Percentiles rank a stretch among this genome's conserved stretches.
These are phyloP conservation scores for Amyelois transitella DNA, from an alignment of 1,140 invertebrate species.

Conservation along the genomic window DNA sequence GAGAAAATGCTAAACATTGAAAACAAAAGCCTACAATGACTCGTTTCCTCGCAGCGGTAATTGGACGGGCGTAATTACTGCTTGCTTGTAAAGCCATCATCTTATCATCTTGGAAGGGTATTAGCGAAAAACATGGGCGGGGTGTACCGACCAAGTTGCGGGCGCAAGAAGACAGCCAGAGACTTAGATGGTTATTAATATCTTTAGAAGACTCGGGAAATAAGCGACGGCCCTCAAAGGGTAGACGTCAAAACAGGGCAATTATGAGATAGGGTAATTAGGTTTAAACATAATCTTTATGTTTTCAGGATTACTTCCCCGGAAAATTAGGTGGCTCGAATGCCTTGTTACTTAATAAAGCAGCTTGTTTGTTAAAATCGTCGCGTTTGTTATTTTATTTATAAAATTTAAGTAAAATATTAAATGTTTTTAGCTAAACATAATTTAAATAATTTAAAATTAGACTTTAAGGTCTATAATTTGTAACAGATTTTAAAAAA, in stretches of 20 bases:
- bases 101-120: conserved; percentile 67
- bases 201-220: conserved; percentile 61
- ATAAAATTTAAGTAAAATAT: no score
- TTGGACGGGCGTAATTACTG: conserved; percentile 65
- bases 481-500: no score
- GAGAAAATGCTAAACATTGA: conserved; percentile 6
- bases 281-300: conserved; percentile 49
- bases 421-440: no score
- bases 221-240: conserved; percentile 60
- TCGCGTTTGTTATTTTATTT: neutral
- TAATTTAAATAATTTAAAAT: no score
- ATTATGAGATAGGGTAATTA: conserved; percentile 67
- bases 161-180: conserved; percentile 32
- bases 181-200: conserved; percentile 69
- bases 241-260: conserved; percentile 69
- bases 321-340: conserved; percentile 16
- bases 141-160: neutral
- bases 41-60: conserved; percentile 48
- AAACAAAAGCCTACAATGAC: conserved; percentile 42
- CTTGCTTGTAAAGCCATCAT: conserved; percentile 69
- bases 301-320: conserved; percentile 35
- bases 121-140: conserved; percentile 60
- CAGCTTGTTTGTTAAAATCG: neutral
- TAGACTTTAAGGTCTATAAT: no score
- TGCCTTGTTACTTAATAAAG: neutral